Evolutionary conservation across 2,888 invertebrate species (phyloP).

Genomic region (Epirrhoe tristata): DNA sequence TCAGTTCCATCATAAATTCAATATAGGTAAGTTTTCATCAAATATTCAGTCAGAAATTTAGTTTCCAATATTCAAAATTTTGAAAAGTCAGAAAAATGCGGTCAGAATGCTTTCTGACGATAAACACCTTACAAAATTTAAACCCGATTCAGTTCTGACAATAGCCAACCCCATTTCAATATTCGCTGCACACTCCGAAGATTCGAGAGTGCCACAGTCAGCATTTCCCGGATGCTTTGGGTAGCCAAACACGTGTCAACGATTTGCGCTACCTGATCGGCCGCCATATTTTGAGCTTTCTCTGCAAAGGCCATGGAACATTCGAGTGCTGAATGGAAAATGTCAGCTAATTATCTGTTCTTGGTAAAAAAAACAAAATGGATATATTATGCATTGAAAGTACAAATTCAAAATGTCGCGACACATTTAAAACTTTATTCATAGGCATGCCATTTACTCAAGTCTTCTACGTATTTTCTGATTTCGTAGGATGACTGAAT

Average conservation of each 20-base stretch:
- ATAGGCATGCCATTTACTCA: too few relatives aligned
- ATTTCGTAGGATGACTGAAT: too few relatives aligned
- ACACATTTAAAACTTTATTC: too few relatives aligned
- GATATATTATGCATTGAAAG: too few relatives aligned
- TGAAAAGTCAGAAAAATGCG: neutral
- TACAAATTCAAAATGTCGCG: too few relatives aligned
- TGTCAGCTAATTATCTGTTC: neutral
- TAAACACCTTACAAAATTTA: conserved; percentile 23
- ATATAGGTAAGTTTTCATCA: neutral
- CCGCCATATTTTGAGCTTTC: conserved; percentile 28
- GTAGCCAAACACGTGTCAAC: conserved; percentile 36
- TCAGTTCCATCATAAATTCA: neutral
- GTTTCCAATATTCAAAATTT: neutral
- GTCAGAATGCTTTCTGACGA: neutral
- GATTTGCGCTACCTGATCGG: conserved; percentile 35
- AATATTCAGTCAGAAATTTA: neutral
- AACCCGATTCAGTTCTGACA: conserved; percentile 25
- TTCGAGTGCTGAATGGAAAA: conserved; percentile 7
- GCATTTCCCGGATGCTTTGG: conserved; percentile 32
- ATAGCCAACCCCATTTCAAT: conserved; percentile 29
- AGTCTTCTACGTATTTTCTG: too few relatives aligned
- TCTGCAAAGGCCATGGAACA: conserved; percentile 11
- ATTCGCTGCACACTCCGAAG: conserved; percentile 31
- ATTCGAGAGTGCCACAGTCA: conserved; percentile 29
- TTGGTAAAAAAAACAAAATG: neutral